These are phyloP conservation scores for Microctonus brassicae DNA, from an alignment of 2,888 invertebrate genomes.

Conservation along the genomic window DNA sequence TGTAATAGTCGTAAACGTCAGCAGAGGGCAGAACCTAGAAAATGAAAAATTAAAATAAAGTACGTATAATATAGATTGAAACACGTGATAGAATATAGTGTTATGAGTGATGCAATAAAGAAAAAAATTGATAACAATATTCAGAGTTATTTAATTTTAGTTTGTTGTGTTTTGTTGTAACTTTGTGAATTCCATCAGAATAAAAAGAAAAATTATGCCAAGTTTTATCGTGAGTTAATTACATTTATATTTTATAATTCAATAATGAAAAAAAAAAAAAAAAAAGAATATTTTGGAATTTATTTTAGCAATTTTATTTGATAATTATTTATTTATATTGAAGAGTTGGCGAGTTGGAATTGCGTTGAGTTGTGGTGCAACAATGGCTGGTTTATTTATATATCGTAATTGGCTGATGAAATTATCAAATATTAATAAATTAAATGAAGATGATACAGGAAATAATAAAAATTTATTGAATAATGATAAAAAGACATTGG, in stretches of 20 bases:
- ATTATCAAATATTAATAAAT: neutral
- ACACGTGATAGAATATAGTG: neutral
- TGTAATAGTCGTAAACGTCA: constrained; percentile 14
- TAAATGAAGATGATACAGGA: neutral
- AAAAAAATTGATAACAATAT: too few relatives aligned
- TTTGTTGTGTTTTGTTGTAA: too few relatives aligned
- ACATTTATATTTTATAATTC: neutral
- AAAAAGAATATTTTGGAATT: too few relatives aligned
- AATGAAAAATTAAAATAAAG: neutral
- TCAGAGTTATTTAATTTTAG: too few relatives aligned
- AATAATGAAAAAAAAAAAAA: too few relatives aligned
- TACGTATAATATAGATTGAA: neutral
- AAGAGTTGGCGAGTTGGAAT: constrained; percentile 28
- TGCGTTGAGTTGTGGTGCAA: constrained; percentile 16
- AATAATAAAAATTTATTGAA: neutral
- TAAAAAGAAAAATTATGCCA: neutral
- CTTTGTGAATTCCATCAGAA: too few relatives aligned
- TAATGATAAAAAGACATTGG: neutral
- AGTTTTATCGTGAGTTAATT: neutral
- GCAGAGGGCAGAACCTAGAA: constrained; percentile 15
- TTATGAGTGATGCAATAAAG: neutral
- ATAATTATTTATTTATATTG: neutral
- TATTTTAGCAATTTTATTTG: neutral
- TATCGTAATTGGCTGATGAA: constrained; percentile 24
- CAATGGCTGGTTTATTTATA: constrained; percentile 12